Percentiles rank a stretch among this genome's conserved stretches.
These are phyloP conservation scores for Taxidea taxus DNA, from an alignment of 2,113 vertebrate genomes.

Conservation along the genomic window DNA sequence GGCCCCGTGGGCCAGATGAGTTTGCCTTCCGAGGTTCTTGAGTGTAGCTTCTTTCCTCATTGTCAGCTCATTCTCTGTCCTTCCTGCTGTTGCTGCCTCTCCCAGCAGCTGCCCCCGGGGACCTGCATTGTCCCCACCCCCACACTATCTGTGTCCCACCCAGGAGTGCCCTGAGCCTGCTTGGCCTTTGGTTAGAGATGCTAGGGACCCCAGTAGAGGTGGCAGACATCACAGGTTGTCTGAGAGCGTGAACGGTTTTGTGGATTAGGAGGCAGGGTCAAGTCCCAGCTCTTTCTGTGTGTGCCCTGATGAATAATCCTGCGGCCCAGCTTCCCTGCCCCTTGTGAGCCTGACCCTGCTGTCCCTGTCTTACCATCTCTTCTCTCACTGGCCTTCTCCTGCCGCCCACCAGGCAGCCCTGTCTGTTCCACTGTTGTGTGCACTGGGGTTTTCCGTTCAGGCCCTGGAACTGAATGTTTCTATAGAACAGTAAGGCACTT, in stretches of 20 bases:
- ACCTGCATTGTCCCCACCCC: neutral
- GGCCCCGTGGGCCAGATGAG: neutral
- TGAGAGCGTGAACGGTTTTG: neutral
- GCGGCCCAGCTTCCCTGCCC: neutral
- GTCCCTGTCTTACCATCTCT: neutral
- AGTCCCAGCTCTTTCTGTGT: neutral
- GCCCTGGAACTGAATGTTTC: neutral
- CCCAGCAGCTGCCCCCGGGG: neutral
- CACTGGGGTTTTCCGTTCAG: neutral
- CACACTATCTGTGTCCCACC: neutral
- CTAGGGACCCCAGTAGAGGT: neutral
- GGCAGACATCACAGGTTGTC: neutral
- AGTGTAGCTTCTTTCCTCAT: neutral
- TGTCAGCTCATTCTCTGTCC: neutral
- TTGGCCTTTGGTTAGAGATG: neutral
- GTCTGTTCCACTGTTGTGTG: neutral
- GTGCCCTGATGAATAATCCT: neutral
- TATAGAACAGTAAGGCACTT: neutral
- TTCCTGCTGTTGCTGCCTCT: neutral
- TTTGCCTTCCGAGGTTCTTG: neutral
- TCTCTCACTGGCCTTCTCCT: fast-evolving
- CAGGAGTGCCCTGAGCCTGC: neutral
- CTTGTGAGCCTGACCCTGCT: neutral
- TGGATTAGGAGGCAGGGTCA: neutral
- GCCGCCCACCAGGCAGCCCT: neutral